phyloP scores from a whole-genome alignment of 2,888 invertebrate species.

The Hedychridium roseum region DNA sequence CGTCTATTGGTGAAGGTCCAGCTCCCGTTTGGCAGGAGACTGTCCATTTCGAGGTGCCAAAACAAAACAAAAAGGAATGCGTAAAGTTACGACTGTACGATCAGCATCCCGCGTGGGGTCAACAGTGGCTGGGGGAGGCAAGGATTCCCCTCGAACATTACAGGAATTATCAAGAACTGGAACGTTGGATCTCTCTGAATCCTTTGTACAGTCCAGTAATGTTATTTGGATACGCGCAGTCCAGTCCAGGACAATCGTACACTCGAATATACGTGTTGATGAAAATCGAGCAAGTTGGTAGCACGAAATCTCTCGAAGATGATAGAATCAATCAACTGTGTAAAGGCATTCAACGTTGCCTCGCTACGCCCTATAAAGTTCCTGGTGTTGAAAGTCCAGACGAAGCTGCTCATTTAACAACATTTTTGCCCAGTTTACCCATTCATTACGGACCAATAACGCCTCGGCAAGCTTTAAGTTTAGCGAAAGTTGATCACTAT shows the following conservation, averaged over 20 bases:
- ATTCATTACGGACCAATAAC: constrained; percentile 54
- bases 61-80: constrained; percentile 40
- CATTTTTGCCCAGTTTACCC: constrained; percentile 53
- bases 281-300: constrained; percentile 52
- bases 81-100: constrained; percentile 57
- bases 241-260: constrained; percentile 53
- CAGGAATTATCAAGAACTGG: constrained; percentile 55
- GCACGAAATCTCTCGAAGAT: constrained; percentile 37
- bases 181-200: constrained; percentile 56
- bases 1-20: constrained; percentile 52
- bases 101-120: constrained; percentile 60
- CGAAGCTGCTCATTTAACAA: constrained; percentile 50
- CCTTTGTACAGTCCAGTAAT: constrained; percentile 52
- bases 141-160: constrained; percentile 53
- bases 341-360: constrained; percentile 55
- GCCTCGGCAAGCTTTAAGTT: constrained; percentile 55
- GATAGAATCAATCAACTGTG: constrained; percentile 43
- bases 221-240: constrained; percentile 57
- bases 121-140: constrained; percentile 59
- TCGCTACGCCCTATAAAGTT: constrained; percentile 52
- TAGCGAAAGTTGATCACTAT: constrained; percentile 58
- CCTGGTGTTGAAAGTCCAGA: constrained; percentile 46
- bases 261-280: constrained; percentile 57
- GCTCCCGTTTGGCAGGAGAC: constrained; percentile 61
- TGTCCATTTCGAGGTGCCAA: constrained; percentile 52